Conservation (phyloP, 1,140 invertebrate genomes). For the Drosophila orena region DNA sequence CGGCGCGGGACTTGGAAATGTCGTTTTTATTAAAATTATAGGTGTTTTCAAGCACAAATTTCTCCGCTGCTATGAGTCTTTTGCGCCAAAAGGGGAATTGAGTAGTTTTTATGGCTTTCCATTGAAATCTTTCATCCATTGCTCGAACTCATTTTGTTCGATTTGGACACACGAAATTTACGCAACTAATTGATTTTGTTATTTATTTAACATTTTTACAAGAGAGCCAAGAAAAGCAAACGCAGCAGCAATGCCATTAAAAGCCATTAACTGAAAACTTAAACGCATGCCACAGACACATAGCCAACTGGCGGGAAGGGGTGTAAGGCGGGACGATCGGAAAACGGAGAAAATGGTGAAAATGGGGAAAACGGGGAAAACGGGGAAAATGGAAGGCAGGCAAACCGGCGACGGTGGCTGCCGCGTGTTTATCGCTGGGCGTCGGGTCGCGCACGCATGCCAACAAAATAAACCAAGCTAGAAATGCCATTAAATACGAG, state of each 20-base stretch:
- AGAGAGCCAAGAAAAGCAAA: constrained; percentile 53
- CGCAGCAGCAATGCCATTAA: constrained; percentile 63
- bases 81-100: background rate
- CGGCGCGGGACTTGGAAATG: background rate
- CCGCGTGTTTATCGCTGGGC: constrained; percentile 76
- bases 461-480: constrained; percentile 79
- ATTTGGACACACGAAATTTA: constrained; percentile 47
- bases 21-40: constrained; percentile 14
- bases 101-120: constrained; percentile 12
- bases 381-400: constrained; percentile 9
- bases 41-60: constrained; percentile 1
- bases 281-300: constrained; percentile 79
- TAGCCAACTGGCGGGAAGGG: constrained; percentile 2
- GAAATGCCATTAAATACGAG: constrained; percentile 78
- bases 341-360: background rate
- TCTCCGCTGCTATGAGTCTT: background rate
- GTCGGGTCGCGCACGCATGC: constrained; percentile 78
- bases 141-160: constrained; percentile 6
- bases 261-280: constrained; percentile 83
- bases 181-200: constrained; percentile 80
- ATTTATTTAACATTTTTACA: constrained; percentile 71
- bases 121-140: constrained; percentile 12
- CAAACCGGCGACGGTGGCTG: constrained; percentile 42
- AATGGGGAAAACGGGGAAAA: constrained; percentile 2
- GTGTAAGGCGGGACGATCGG: background rate